Evolutionary conservation across 2,113 vertebrate genomes (phyloP), one percentile per base, ranked within the genome.

Genomic region (Solenodon paradoxus): DNA sequence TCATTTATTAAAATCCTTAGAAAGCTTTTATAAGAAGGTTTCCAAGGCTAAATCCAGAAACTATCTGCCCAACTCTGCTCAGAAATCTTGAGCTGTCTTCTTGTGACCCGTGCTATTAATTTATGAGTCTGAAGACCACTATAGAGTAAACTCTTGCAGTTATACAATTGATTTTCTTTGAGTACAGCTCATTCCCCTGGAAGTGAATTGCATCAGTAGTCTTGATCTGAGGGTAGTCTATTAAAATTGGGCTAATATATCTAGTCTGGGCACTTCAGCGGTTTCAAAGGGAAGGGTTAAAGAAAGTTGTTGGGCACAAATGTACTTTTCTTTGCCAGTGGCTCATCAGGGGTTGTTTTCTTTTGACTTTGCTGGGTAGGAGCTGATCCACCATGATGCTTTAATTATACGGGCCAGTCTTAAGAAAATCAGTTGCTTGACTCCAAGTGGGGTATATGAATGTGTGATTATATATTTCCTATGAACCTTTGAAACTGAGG

Each of bases 401-500:
- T 92, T 85, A 42, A 38, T 45, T 42, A 49, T 45, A 57, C 22
- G 51, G 55, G 17, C n/a, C 2, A 24, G 32, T 30, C 17, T 87
- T 93, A 45, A 95, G 69, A 57, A 92, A 88, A 63, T 15, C 40
- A 64, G 57, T 40, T 64, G 22, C 1, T 82, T 90, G 53, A 55
- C 17, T 69, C 42, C 45, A 57, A 71, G 92, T 32, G 2, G 38
- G 16, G 5, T 49, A 32, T 64, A 40, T 79, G 49, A 75, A 93
- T 75, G 15, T 71, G 32, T 82, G 45, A 80, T 75, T 77, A n/a
- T 51, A 78, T 19, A 81, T 71, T 79, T 35, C 61, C 20, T 22
- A 16, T 45, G 81, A 81, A 88, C 22, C 88, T 97, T 85, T 93
- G 74, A 94, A 94, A 93, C 69, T 26, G 57, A 88, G 38, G 24